Conservation (phyloP, 1,140 invertebrate species). For the Apis dorsata region DNA sequence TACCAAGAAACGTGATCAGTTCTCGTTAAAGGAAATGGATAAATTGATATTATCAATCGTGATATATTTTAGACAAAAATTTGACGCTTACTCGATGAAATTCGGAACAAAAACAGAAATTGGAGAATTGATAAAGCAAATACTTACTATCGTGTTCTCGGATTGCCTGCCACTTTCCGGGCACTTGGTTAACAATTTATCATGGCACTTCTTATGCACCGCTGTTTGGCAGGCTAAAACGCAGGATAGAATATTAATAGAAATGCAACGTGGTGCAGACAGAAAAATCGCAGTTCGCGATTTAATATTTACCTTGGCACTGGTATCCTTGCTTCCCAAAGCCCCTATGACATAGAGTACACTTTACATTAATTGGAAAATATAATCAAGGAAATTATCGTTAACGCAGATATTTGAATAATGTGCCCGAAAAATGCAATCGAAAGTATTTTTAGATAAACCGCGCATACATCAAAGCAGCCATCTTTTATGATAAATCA, state of each 20-base stretch:
- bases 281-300: conserved; percentile 12
- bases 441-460: conserved; percentile 28
- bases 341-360: conserved; percentile 82
- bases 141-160: conserved; percentile 94
- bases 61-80: neutral
- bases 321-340: conserved; percentile 99
- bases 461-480: neutral
- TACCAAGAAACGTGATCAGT: neutral
- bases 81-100: too few species aligned
- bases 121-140: neutral
- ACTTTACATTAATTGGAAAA: conserved; percentile 20
- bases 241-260: conserved; percentile 76
- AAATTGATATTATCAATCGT: too few species aligned
- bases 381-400: neutral
- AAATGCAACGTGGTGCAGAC: conserved; percentile 1
- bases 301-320: conserved; percentile 88
- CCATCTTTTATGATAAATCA: conserved; percentile 30
- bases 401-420: conserved; percentile 3
- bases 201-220: conserved; percentile 98
- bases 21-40: too few species aligned
- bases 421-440: neutral
- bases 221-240: conserved; percentile 94
- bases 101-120: neutral
- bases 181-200: conserved; percentile 96
- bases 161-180: conserved; percentile 95